Conservation (phyloP, 2,888 invertebrate species). For the Diloba caeruleocephala region DNA sequence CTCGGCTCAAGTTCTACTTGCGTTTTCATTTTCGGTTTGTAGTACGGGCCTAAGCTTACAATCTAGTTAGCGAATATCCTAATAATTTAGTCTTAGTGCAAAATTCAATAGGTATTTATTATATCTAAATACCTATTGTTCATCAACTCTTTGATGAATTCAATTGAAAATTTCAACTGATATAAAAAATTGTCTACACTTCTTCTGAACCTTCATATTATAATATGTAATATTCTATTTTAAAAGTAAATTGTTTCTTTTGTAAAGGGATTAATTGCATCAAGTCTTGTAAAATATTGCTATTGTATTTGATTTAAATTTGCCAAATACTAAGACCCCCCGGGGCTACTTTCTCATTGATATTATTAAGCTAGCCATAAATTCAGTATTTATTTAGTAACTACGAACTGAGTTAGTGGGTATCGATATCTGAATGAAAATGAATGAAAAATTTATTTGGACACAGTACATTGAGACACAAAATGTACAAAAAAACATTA, state of each 20-base stretch:
- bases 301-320: neutral
- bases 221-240: conserved; percentile 22
- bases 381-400: neutral
- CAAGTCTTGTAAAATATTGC: neutral
- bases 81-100: neutral
- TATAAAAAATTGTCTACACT: no score
- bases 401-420: no score
- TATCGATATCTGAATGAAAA: no score
- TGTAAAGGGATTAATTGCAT: conserved; percentile 3
- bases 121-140: conserved; percentile 7
- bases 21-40: no score
- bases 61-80: conserved; percentile 1
- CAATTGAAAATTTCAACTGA: conserved; percentile 9
- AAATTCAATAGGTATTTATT: conserved; percentile 9
- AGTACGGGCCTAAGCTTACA: no score
- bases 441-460: no score
- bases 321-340: neutral
- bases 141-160: conserved; percentile 8
- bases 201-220: conserved; percentile 11
- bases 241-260: conserved; percentile 9
- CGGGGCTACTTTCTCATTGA: neutral
- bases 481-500: no score
- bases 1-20: no score
- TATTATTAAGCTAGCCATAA: neutral
- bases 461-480: no score